Evolutionary conservation across 2,797 vertebrate species (phyloP), one percentile per base, ranked within the genome.

Genomic region (Pteronotus mesoamericanus): DNA sequence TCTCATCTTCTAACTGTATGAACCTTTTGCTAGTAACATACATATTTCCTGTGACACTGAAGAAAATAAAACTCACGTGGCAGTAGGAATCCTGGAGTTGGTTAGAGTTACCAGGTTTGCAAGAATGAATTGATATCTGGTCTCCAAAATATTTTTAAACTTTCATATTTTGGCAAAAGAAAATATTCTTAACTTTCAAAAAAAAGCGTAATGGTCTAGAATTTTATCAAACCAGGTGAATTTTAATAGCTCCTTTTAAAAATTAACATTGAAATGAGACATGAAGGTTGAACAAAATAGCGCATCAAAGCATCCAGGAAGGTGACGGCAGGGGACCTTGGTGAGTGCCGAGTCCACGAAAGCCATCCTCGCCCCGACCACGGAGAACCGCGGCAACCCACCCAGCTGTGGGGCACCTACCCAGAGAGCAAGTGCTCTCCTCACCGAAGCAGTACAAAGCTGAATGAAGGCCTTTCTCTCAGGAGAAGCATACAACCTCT

Each of bases 161-260:
- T 68, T 89, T 71, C 44, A 24, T 79, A 59, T 34, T 61, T 96
- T 39, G 19, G 46, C 94, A 94, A 32, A 72, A 85, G n/a, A 97
- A 66, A 84, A 39, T 78, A 78, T 15, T 53, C 46, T 51, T 53
- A 51, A 77, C n/a, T 53, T 78, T 37, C n/a, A 78, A 59, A 80
- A 92, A 94, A 61, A 85, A 94, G 61, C n/a, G n/a, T n/a, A 72
- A 42, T 57, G 26, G 34, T 42, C 6, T 96, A n/a, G 26, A 85
- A 88, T 97, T 91, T 92, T 55, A 59, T 84, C 48, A 82, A 89
- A 51, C 48, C 5, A 93, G 91, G 55, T 92, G 44, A 71, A 89
- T 59, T 72, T 72, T 69, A 77, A 57, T 55, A 66, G 48, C 24
- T 44, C 6, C 29, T 72, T 86, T 83, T 71, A 64, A 87, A 87